Evolutionary conservation across 92 coral and sea anemone species (phyloP).

Genomic region (Zoanthus sansibaricus): DNA sequence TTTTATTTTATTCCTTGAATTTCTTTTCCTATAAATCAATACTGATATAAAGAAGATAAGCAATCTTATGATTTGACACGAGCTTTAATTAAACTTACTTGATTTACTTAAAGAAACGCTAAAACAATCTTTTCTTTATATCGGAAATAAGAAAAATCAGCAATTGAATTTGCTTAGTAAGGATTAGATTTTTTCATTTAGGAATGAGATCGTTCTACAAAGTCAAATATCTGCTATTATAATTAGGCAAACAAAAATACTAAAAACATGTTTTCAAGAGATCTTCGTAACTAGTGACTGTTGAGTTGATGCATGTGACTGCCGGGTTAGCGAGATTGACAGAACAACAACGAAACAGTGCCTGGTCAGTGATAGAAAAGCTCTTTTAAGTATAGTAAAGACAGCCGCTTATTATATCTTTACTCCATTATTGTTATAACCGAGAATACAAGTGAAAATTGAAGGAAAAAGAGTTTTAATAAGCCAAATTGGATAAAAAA

Average conservation of each 20-base stretch:
- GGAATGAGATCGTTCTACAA: neutral
- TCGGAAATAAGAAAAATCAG: neutral
- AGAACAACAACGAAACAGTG: too few relatives aligned
- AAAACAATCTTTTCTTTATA: neutral
- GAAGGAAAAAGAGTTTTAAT: too few relatives aligned
- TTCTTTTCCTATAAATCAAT: neutral
- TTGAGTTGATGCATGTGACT: neutral
- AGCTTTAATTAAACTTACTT: too few relatives aligned
- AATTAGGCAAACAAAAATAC: neutral
- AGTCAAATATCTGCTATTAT: neutral
- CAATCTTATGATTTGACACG: neutral
- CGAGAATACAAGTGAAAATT: too few relatives aligned
- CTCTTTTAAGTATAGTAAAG: too few relatives aligned
- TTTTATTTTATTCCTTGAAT: neutral
- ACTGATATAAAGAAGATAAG: neutral
- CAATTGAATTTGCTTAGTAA: neutral
- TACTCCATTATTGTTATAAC: too few relatives aligned
- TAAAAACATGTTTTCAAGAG: neutral
- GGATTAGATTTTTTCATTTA: neutral
- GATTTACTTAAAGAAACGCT: neutral
- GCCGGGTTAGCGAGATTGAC: neutral
- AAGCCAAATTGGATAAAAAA: too few relatives aligned
- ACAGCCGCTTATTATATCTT: too few relatives aligned
- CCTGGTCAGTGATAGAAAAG: too few relatives aligned
- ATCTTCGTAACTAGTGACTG: neutral